Base-by-base conservation (phyloP, 2,113 vertebrate species). In the Oreotrochilus melanogaster region DNA sequence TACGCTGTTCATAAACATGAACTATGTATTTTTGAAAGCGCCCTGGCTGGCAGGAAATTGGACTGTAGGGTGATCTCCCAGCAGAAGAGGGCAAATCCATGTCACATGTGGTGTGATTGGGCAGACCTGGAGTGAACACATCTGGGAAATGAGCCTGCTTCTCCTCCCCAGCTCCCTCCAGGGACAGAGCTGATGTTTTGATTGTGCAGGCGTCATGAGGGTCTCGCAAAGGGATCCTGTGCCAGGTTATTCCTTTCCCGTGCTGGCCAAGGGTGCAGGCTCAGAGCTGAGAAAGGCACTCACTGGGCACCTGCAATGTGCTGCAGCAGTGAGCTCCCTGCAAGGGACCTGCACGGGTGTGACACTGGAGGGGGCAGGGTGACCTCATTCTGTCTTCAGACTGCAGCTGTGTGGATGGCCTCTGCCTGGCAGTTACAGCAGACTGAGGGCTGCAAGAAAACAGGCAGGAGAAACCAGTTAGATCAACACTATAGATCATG, bases 381-480 rank as follows among this genome's bases (percentile, higher is more conserved):
- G 96, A 94, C 95, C 95, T 95, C 85, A 88, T 92, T 94, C 92
- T 95, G 95, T 92, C 93, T 87, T 35, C 84, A 89, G 80, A 47
- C 62, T 48, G 89, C 67, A 73, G 92, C 86, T 80, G 82, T 7
- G 0, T 47, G 66, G 51, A 39, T 75, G 69, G 69, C 39, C 80
- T 89, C 73, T 86, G 57, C 57, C 50, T 18, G 22, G 88, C 69
- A 33, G 14, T 18, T 81, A 67, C 1, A 0, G 86, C 89, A 93
- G 83, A 61, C 75, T 2, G 5, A 87, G 65, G 73, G 30, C 71
- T 60, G 43, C 37, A 25, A 7, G 74, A 73, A 66, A 54, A 23
- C 33, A 60, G 69, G 61, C 53, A 75, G 83, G 48, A 81, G 69
- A 75, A 84, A 61, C 7, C 53, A 78, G 37, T 24, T 43, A 86